Percentiles rank a stretch among this genome's conserved stretches.
These are phyloP conservation scores for Pogonomyrmex californicus DNA, from an alignment of 1,140 invertebrate species.

Conservation along the genomic window DNA sequence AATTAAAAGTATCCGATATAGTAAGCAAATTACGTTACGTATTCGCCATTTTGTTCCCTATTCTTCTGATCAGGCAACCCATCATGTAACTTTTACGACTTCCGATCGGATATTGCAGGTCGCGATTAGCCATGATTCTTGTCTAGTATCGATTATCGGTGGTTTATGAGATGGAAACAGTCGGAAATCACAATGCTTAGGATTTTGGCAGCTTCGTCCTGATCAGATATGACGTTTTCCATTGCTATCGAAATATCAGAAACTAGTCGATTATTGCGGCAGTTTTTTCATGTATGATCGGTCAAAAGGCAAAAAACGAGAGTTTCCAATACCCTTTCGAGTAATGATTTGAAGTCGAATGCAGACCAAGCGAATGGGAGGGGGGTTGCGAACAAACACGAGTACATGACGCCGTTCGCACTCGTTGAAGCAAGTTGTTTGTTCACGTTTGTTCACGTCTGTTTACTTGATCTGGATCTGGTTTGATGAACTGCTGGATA, in stretches of 20 bases:
- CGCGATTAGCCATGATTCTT: slow-evolving; percentile 1
- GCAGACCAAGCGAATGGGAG: background rate
- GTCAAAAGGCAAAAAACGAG: background rate
- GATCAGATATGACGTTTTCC: background rate
- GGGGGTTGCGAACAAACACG: background rate
- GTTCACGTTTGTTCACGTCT: background rate
- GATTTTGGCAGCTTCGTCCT: background rate
- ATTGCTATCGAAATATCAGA: background rate
- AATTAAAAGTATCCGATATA: slow-evolving; percentile 28
- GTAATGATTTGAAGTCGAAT: background rate
- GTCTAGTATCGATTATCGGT: background rate
- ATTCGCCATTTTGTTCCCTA: slow-evolving; percentile 5
- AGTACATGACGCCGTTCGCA: background rate
- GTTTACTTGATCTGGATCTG: slow-evolving; percentile 1
- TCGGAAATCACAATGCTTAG: background rate
- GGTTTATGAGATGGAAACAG: background rate
- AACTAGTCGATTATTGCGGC: background rate
- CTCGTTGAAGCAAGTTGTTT: slow-evolving; percentile 4
- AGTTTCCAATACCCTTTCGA: background rate
- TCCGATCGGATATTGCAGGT: background rate
- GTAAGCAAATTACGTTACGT: slow-evolving; percentile 32
- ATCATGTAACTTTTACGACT: slow-evolving; percentile 38
- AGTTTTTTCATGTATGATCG: background rate
- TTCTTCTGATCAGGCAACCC: background rate
- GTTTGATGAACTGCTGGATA: background rate